Conservation (phyloP, 2,113 vertebrate species). For the Protobothrops flavoviridis region DNA sequence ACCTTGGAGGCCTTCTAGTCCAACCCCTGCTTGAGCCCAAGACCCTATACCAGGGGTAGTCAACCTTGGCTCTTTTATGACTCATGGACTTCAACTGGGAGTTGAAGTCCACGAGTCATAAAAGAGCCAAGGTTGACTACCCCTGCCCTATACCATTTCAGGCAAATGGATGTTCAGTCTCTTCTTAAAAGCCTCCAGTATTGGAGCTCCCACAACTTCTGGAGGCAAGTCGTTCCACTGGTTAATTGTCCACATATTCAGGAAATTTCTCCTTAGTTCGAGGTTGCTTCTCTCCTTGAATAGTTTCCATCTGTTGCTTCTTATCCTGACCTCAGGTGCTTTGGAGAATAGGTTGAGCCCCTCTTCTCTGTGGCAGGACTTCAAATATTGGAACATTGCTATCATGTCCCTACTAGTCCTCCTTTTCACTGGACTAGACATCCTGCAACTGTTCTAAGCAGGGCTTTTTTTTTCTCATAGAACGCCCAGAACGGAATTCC, state of each 20-base stretch:
- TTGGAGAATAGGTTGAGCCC: neutral
- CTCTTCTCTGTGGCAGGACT: neutral
- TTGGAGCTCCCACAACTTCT: neutral
- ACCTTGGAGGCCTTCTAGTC: neutral
- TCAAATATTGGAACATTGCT: neutral
- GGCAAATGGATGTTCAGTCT: neutral
- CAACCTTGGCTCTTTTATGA: no score
- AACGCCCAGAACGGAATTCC: no score
- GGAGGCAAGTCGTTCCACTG: accelerated
- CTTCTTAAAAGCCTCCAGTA: neutral
- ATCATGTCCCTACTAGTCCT: neutral
- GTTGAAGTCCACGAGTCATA: no score
- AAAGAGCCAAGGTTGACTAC: no score
- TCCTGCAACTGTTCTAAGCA: no score
- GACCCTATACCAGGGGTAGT: neutral
- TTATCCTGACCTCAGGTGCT: neutral
- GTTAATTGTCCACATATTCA: neutral
- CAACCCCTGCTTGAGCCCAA: neutral
- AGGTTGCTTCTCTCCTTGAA: neutral
- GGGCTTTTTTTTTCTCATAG: no score
- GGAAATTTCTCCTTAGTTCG: neutral
- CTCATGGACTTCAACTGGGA: no score
- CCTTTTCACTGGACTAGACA: neutral
- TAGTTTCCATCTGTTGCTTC: neutral
- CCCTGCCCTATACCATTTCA: neutral